Evolutionary conservation across 1,140 invertebrate species (phyloP), one percentile per base, ranked within the genome.

Genomic region (Trinorchestia longiramus): DNA sequence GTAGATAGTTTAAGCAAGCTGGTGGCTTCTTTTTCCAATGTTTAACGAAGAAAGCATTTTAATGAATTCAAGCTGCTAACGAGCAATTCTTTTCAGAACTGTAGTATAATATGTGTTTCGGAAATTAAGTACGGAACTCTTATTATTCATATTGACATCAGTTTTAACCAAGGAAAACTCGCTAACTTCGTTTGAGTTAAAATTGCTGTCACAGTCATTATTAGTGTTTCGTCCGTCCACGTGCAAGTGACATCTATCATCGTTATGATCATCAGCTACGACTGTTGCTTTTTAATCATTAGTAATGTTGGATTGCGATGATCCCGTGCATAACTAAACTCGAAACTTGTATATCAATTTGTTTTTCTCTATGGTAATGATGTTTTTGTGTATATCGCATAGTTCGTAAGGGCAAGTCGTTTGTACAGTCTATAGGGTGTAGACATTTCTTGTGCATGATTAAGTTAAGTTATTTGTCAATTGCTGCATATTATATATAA

Each of bases 351-450:
- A 90, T 90, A 90, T 90, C 43, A 90, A 19, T 90, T 41, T 94
- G 41, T 94, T 47, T 45, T 94, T 44, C 43, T 94, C 43, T 94
- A 94, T 94, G 92, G 92, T 94, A 94, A 94, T 94, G 92, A 94
- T 94, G 43, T 94, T 94, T 94, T 44, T 94, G 43, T 94, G 92
- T 94, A 94, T 47, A 94, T 94, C 44, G 92, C 92, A 23, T 94
- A 94, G 92, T n/a, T 94, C 0, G 40, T 94, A 94, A 94, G 92
- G 43, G 11, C 15, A 94, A 47, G 92, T 94, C 92, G 92, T 94
- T 94, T 94, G 92, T 94, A 94, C 92, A 94, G 92, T 94, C 62
- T 94, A 40, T 94, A 94, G 88, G 88, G 11, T 45, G 92, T 94
- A 94, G 92, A 92, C 43, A 94, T 94, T 47, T 47, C 44, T 94